Conservation (phyloP, 2,113 vertebrate genomes). For the Cercocebus atys region DNA sequence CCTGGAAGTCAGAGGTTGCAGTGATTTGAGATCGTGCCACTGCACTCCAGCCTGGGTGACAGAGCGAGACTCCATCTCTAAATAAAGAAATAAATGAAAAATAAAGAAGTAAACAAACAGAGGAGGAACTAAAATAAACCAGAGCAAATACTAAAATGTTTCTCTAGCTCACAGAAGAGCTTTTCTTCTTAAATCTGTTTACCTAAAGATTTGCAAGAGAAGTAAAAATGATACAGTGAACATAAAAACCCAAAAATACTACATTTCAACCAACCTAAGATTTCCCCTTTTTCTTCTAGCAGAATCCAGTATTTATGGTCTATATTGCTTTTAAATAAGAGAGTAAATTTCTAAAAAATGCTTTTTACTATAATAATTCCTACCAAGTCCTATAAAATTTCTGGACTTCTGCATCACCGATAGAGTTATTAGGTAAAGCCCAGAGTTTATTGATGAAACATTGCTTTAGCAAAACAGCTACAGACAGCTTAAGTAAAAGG, state of each 20-base stretch:
- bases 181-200: background rate
- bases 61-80: no score
- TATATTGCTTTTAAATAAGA: slow-evolving; percentile 44
- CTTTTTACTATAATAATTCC: background rate
- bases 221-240: background rate
- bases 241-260: background rate
- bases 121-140: slow-evolving; percentile 29
- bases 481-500: background rate
- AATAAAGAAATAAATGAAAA: no score
- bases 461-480: background rate
- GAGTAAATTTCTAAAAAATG: background rate
- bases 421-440: background rate
- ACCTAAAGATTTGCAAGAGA: slow-evolving; percentile 33
- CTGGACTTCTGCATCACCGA: background rate
- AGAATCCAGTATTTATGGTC: background rate
- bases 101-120: background rate
- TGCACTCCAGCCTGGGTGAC: no score
- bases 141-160: slow-evolving; percentile 32
- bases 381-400: slow-evolving; percentile 24
- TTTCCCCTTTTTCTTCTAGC: background rate
- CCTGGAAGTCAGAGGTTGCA: no score
- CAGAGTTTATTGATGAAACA: background rate
- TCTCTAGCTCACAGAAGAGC: background rate
- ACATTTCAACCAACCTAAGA: background rate
- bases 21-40: no score